A percentile compares a stretch with the other conserved stretches of the same genome.
phyloP scores from a whole-genome alignment of 2,113 vertebrate species.

The Tragelaphus strepsiceros region DNA sequence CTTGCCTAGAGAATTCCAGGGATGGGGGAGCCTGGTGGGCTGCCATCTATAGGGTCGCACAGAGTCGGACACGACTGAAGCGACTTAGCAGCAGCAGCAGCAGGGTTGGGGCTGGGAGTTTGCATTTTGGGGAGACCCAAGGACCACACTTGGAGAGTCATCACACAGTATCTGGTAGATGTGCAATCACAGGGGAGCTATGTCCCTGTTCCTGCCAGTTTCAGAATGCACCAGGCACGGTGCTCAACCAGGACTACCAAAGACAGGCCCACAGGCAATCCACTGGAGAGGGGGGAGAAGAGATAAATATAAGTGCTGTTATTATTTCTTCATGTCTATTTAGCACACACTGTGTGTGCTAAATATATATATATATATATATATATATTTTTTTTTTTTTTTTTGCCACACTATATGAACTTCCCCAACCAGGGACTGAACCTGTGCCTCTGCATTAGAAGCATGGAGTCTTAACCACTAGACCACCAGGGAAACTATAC shows the following conservation, averaged over 20 bases:
- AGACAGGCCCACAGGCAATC: not conserved
- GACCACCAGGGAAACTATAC: not conserved
- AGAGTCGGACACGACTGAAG: too few species aligned
- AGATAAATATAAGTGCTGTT: not conserved
- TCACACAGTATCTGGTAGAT: not conserved
- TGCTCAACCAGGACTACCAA: not conserved
- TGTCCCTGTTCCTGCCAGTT: not conserved
- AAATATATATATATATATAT: not conserved
- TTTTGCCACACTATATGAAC: not conserved
- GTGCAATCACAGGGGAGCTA: too few species aligned
- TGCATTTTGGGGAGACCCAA: not conserved
- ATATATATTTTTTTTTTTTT: not conserved
- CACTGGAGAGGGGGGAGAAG: not conserved
- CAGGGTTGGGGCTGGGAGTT: not conserved
- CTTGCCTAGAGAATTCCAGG: too few species aligned
- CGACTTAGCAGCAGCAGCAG: too few species aligned
- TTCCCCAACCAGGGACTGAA: rapidly evolving
- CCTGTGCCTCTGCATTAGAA: not conserved
- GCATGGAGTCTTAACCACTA: not conserved
- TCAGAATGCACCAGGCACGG: not conserved
- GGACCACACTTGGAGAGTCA: not conserved
- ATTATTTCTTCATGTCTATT: not conserved
- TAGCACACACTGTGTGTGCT: not conserved
- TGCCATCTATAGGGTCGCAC: too few species aligned
- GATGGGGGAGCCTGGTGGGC: too few species aligned